Evolutionary conservation across 2,113 vertebrate genomes (phyloP).

Genomic region (Coturnix japonica): DNA sequence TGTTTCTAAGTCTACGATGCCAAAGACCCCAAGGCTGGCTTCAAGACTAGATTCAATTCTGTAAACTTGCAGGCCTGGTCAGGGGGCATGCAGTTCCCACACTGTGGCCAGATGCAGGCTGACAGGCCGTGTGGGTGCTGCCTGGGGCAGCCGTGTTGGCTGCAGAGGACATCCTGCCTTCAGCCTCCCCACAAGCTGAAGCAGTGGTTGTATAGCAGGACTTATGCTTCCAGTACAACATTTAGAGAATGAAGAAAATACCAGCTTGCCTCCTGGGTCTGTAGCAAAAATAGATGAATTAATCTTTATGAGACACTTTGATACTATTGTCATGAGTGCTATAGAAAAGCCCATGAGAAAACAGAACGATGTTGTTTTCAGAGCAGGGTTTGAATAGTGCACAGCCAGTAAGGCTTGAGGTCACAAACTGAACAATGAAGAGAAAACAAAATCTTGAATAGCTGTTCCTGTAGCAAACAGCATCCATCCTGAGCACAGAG

Average conservation of each 20-base stretch:
- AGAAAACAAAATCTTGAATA: conserved; percentile 33
- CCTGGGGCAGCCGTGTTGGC: neutral
- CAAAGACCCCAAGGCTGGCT: conserved; percentile 8
- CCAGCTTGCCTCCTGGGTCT: conserved; percentile 27
- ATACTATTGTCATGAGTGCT: conserved; percentile 65
- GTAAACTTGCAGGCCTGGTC: conserved; percentile 4
- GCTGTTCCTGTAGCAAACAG: conserved; percentile 22
- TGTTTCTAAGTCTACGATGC: conserved; percentile 5
- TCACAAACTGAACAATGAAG: conserved; percentile 65
- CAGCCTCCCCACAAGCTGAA: neutral
- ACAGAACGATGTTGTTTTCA: conserved; percentile 28
- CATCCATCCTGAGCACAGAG: neutral
- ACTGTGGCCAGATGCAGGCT: conserved; percentile 41
- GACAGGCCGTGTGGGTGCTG: neutral
- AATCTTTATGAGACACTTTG: conserved; percentile 55
- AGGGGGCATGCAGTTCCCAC: conserved; percentile 28
- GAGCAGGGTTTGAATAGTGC: conserved; percentile 54
- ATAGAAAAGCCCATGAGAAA: conserved; percentile 57
- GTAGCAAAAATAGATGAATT: conserved; percentile 67
- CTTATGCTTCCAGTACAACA: conserved; percentile 22
- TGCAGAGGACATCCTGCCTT: neutral
- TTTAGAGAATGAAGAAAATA: conserved; percentile 54
- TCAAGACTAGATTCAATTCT: conserved; percentile 32
- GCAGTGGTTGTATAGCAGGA: conserved; percentile 1
- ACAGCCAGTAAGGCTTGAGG: conserved; percentile 38